Evolutionary conservation across 92 coral and sea anemone genomes (phyloP), one percentile per base, ranked within the genome.

Genomic region (Paragorgia papillata): DNA sequence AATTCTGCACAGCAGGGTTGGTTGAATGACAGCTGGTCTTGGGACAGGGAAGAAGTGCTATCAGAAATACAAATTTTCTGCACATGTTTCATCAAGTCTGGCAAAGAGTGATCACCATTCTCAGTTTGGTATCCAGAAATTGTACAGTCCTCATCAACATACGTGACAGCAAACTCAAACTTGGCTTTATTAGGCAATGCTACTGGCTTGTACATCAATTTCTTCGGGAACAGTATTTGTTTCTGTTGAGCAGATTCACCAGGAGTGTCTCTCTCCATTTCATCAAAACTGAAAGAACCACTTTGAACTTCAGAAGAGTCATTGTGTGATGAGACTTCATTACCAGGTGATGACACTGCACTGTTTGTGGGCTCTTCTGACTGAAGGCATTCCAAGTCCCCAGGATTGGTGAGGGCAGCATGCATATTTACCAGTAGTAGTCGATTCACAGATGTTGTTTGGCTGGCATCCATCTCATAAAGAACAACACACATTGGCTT

Each of bases 1-100:
- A 82, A 94, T 57, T 79, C 86, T 29, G 98, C 98, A 66, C 88
- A 82, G 82, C 98, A 94, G 9, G 98, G 92, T 71, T 88, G 91
- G 39, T 92, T 86, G 28, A 86, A 80, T 9, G 76, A 67, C 29
- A 90, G 71, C 64, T 71, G 78, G 27, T 71, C 64, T 71, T 71
- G 78, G 50, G 78, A 35, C 7, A 71, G 51, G 9, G 62, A 9
- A 9, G 86, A 22, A 21, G 88, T 87, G 4, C 70, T 79, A 2
- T 54, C 64, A 1, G 56, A 58, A 14, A 57, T 54, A 28, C 80
- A 79, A 21, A 59, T 39, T 46, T 44, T 76, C 33, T 76, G 87
- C 37, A 94, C 76, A 32, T 80, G 58, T n/a, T 79, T 73, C 98
- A 94, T 94, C 43, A 94, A 49, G 30, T 87, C 85, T 40, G 92